Evolutionary conservation across 2,797 vertebrate species (phyloP).

Genomic region (Carapus acus): DNA sequence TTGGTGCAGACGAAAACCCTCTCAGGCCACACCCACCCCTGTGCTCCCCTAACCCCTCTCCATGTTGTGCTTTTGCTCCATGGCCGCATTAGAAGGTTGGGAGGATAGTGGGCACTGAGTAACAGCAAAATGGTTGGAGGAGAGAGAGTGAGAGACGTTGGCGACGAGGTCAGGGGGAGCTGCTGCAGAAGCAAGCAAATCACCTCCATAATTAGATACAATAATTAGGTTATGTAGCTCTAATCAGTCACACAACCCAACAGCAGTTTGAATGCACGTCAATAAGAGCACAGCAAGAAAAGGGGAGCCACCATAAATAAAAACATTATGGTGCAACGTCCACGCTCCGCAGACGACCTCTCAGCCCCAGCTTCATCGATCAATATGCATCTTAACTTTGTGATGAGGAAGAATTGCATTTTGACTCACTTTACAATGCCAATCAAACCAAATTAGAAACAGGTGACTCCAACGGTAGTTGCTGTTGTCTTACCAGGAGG

Average conservation of each 20-base stretch:
- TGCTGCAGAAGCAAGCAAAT: conserved; percentile 23
- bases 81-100: background rate
- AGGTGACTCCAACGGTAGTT: conserved; percentile 10
- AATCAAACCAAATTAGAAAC: conserved; percentile 57
- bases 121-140: conserved; percentile 5
- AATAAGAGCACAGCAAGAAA: conserved; percentile 6
- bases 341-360: no score
- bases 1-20: conserved; percentile 24
- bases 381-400: conserved; percentile 44
- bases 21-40: background rate
- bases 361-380: no score
- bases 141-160: conserved; percentile 15
- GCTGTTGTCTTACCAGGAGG: conserved; percentile 5
- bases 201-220: conserved; percentile 40
- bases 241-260: conserved; percentile 39
- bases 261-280: conserved; percentile 16
- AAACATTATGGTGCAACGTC: no score
- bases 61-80: conserved; percentile 7
- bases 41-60: no score
- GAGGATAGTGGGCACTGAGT: conserved; percentile 14
- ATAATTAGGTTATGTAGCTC: conserved; percentile 45
- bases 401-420: conserved; percentile 54
- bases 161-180: conserved; percentile 23
- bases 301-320: background rate
- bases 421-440: conserved; percentile 49